Percentiles rank a stretch among this genome's conserved stretches.
Evolutionary conservation across 2,797 vertebrate species (phyloP).

Genomic region (Linurgus olivaceus): DNA sequence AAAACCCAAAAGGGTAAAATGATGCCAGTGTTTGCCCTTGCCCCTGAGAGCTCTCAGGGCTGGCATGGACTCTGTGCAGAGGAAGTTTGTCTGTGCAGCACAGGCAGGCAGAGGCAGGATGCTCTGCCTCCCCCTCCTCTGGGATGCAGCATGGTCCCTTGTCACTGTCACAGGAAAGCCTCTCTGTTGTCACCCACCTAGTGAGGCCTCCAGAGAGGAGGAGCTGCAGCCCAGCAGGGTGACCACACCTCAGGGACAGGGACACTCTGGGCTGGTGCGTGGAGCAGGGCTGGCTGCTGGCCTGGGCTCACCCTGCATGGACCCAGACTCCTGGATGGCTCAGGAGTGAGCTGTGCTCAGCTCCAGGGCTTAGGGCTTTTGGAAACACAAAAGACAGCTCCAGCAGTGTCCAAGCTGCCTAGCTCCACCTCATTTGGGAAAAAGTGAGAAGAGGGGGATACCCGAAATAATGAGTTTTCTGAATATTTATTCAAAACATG

Average conservation of each 20-base stretch:
- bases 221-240: neutral
- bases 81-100: neutral
- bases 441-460: conserved; percentile 28
- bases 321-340: accelerated
- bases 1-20: neutral
- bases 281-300: neutral
- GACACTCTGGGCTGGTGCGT: accelerated
- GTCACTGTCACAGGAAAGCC: neutral
- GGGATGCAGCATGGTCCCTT: neutral
- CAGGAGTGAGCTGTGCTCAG: neutral
- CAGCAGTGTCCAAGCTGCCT: neutral
- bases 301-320: accelerated
- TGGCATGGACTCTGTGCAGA: neutral
- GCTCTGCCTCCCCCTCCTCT: neutral
- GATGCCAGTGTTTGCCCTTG: neutral
- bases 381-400: neutral
- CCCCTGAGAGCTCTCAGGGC: too few species aligned
- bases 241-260: neutral
- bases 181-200: neutral
- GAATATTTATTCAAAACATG: conserved; percentile 64
- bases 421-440: neutral
- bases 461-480: conserved; percentile 36
- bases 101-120: neutral
- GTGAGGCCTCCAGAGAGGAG: neutral
- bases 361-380: neutral